These are phyloP conservation scores for Anthopleura sola DNA, from an alignment of 64 coral and sea anemone species.

Conservation along the genomic window DNA sequence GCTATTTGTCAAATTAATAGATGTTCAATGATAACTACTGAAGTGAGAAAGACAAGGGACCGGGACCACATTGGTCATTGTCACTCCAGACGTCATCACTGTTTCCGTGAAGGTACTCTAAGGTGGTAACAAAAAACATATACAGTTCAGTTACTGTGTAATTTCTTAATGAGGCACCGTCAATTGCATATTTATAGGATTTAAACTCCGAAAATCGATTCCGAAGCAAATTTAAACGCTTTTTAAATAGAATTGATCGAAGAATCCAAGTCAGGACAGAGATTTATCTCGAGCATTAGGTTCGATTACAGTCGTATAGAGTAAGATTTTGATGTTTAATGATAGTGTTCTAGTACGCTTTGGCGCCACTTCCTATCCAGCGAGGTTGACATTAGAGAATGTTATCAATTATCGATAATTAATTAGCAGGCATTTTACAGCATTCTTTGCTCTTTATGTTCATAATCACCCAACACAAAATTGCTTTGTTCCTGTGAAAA, in stretches of 20 bases:
- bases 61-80: conserved; percentile 56
- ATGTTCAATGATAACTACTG: conserved; percentile 83
- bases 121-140: conserved; percentile 97
- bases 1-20: conserved; percentile 98
- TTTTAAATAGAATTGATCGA: neutral
- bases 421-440: conserved; percentile 99
- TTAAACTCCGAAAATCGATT: neutral
- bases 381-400: conserved; percentile 75
- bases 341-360: conserved; percentile 45
- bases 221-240: neutral
- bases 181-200: conserved; percentile 6
- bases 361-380: conserved; percentile 72
- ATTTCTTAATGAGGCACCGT: conserved; percentile 27
- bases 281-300: neutral
- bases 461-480: conserved; percentile 80
- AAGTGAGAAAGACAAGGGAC: conserved; percentile 93
- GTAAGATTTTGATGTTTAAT: conserved; percentile 33
- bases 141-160: conserved; percentile 39
- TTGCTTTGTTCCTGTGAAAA: conserved; percentile 80
- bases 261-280: neutral
- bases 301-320: conserved; percentile 34
- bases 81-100: conserved; percentile 65
- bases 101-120: conserved; percentile 71
- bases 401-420: conserved; percentile 99
- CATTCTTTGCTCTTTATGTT: conserved; percentile 86